Percentiles rank a stretch among this genome's conserved stretches.
Evolutionary conservation across 2,113 vertebrate species (phyloP).

Genomic region (Colossoma macropomum): DNA sequence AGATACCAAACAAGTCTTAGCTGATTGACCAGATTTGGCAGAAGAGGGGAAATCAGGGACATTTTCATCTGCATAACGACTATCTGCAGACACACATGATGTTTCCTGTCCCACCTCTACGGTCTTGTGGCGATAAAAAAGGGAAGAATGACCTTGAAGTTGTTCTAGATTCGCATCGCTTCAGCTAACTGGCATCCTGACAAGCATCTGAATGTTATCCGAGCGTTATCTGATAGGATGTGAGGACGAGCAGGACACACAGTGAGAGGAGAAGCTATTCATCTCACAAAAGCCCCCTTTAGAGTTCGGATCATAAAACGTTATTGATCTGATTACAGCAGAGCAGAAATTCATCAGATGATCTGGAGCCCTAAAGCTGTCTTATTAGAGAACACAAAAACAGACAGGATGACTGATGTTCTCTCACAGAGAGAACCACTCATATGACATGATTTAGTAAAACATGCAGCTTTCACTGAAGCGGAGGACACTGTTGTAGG

Average conservation of each 20-base stretch:
- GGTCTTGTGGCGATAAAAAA: neutral
- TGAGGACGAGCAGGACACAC: neutral
- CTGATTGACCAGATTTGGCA: no score
- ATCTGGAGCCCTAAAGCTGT: neutral
- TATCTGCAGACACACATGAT: neutral
- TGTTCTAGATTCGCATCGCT: neutral
- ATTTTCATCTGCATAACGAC: no score
- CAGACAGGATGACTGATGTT: neutral
- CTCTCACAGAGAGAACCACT: neutral
- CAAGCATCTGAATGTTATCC: conserved; percentile 8
- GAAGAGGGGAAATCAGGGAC: no score
- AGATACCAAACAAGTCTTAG: no score
- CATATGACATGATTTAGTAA: neutral
- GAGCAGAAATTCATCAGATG: neutral
- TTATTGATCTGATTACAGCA: neutral
- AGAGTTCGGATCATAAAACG: neutral
- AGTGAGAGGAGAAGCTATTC: neutral
- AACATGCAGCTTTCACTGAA: neutral
- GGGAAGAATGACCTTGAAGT: neutral
- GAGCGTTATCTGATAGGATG: neutral
- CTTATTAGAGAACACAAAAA: neutral
- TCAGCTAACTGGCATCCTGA: neutral
- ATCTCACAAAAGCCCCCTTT: neutral
- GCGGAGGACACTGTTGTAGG: no score
- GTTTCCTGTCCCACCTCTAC: neutral